Evolutionary conservation across 2,888 invertebrate species (phyloP).

Genomic region (Zygogramma bicolorata): DNA sequence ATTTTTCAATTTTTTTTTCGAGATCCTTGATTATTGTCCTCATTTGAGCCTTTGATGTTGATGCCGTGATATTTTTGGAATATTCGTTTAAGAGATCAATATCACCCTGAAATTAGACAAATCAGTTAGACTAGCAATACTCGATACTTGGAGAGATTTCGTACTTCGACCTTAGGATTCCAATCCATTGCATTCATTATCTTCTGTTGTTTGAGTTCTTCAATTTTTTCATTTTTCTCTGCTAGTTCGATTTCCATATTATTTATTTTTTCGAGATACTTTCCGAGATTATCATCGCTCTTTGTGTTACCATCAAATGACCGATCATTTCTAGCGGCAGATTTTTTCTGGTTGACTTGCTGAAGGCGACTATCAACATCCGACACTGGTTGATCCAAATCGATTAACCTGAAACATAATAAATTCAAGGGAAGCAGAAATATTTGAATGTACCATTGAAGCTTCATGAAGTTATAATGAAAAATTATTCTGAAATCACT

Average conservation of each 20-base stretch:
- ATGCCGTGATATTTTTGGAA: constrained; percentile 81
- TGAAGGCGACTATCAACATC: constrained; percentile 80
- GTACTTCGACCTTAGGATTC: neutral
- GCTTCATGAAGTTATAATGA: constrained; percentile 37
- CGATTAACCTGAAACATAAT: constrained; percentile 69
- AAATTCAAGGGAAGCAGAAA: neutral
- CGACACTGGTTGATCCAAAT: constrained; percentile 74
- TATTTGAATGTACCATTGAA: neutral
- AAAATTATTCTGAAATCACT: neutral
- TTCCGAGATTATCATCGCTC: constrained; percentile 71
- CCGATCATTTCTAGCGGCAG: constrained; percentile 84
- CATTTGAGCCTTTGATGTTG: constrained; percentile 79
- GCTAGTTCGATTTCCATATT: constrained; percentile 75
- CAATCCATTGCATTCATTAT: neutral
- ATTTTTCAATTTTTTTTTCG: constrained; percentile 87
- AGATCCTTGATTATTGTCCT: constrained; percentile 89
- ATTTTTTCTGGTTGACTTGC: constrained; percentile 83
- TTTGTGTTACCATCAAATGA: constrained; percentile 74
- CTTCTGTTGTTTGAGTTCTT: constrained; percentile 67
- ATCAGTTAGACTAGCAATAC: neutral
- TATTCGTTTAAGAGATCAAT: constrained; percentile 76
- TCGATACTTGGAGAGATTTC: neutral
- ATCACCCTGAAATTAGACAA: constrained; percentile 69
- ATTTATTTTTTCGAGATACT: constrained; percentile 73
- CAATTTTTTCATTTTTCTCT: constrained; percentile 72